Base-by-base conservation (phyloP, 2,888 invertebrate species). In the Amphipyra berbera region DNA sequence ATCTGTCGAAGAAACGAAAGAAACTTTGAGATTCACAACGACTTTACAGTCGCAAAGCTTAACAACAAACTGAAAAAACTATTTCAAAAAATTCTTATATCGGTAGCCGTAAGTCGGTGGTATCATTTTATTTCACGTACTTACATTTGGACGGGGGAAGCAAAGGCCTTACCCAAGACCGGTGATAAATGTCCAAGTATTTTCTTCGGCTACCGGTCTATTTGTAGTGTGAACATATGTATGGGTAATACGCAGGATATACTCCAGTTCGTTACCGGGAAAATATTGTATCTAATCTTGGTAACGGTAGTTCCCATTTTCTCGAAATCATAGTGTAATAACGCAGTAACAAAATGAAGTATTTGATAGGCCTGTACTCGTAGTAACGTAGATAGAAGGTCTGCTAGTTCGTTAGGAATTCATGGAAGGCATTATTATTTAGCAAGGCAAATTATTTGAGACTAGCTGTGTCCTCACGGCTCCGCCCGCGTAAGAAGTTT, bases 101-200 rank as follows among this genome's bases (percentile, higher is more conserved):
- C 48, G 10, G 72, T 49, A 41, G 33, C 48, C 47, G 14, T 48
- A 37, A 44, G 49, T 52, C 64, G 55, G 47, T 45, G 58, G 49
- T 50, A 74, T 63, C 45, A 58, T 69, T 70, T 74, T 74, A 74
- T 71, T 74, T 70, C 56, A 70, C 70, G 55, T 61, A 61, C 50
- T 74, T 63, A 70, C 56, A 58, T 60, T 50, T 50, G 60, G 14
- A 56, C 45, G 42, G 50, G 53, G 38, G 58, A 50, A 63, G 49
- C 77, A 48, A 73, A 55, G 48, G 52, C 49, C 49, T 73, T 61
- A 50, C 60, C 57, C 77, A n/a, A 37, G 62, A 35, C 45, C 50
- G 13, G 57, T 76, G 70, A 74, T 70, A 78, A 70, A 78, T 76
- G 70, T 61, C 37, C n/a, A 27, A 47, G 50, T 60, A 74, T 68